These are phyloP conservation scores for Volucella inanis DNA, from an alignment of 2,888 invertebrate species.

Conservation along the genomic window DNA sequence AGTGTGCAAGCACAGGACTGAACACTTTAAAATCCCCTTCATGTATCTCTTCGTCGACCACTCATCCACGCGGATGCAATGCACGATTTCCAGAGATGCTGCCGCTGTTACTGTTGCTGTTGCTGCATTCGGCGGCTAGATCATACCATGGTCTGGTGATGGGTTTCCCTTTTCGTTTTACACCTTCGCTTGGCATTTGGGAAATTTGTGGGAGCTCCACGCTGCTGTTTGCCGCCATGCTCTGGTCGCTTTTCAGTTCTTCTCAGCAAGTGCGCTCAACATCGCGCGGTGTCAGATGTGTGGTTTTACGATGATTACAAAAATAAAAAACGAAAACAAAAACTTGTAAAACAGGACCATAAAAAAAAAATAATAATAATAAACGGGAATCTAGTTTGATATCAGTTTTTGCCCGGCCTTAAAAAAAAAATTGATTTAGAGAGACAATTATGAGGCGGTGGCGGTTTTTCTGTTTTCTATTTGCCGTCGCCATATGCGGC, in stretches of 20 bases:
- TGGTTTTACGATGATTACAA: constrained; percentile 72
- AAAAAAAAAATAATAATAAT: constrained; percentile 27
- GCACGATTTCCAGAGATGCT: constrained; percentile 62
- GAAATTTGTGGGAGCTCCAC: constrained; percentile 69
- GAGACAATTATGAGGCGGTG: constrained; percentile 67
- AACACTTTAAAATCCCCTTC: constrained; percentile 59
- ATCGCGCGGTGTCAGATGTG: constrained; percentile 67
- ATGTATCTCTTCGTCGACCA: constrained; percentile 46
- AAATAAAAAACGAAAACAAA: constrained; percentile 30
- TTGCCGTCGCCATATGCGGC: constrained; percentile 43
- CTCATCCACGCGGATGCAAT: constrained; percentile 59
- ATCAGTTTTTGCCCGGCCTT: constrained; percentile 67
- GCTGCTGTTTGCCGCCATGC: constrained; percentile 60
- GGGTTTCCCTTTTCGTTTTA: constrained; percentile 67
- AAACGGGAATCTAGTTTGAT: constrained; percentile 71
- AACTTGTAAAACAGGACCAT: constrained; percentile 58
- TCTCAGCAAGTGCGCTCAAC: constrained; percentile 67
- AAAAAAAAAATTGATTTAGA: constrained; percentile 70
- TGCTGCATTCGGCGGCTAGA: constrained; percentile 33
- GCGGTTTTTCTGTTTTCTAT: constrained; percentile 45
- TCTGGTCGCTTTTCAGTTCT: constrained; percentile 25
- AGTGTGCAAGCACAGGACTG: constrained; percentile 72
- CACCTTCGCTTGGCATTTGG: constrained; percentile 72
- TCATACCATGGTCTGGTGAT: constrained; percentile 41
- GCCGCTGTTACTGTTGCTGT: constrained; percentile 45